phyloP scores from a whole-genome alignment of 1,140 invertebrate genomes.

The Goniozus legneri region DNA sequence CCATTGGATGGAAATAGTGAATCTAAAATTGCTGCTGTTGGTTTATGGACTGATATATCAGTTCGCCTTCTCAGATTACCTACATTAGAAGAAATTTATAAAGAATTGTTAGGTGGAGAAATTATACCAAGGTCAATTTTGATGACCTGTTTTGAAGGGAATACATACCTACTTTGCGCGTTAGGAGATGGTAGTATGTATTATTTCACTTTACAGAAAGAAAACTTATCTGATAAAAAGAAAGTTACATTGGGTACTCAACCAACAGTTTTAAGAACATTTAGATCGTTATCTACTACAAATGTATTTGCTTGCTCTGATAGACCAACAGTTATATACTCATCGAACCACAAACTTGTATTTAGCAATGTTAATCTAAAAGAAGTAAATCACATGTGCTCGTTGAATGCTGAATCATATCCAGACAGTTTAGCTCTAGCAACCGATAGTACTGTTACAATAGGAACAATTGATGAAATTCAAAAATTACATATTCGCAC shows the following conservation, averaged over 20 bases:
- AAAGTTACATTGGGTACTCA: slow-evolving; percentile 95
- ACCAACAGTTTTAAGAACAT: slow-evolving; percentile 89
- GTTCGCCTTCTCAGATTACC: slow-evolving; percentile 81
- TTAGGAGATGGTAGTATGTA: slow-evolving; percentile 97
- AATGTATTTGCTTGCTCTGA: slow-evolving; percentile 99
- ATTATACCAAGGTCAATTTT: slow-evolving; percentile 94
- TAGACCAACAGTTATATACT: slow-evolving; percentile 97
- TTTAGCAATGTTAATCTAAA: slow-evolving; percentile 99
- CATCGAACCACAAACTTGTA: slow-evolving; percentile 97
- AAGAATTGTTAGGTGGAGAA: slow-evolving; percentile 87
- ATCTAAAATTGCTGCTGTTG: slow-evolving; percentile 82
- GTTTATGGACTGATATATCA: slow-evolving; percentile 97
- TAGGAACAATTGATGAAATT: slow-evolving; percentile 98
- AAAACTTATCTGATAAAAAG: slow-evolving; percentile 77
- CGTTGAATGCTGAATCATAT: slow-evolving; percentile 90
- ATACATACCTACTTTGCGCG: slow-evolving; percentile 87
- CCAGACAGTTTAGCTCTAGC: slow-evolving; percentile 92
- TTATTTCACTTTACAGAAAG: slow-evolving; percentile 84
- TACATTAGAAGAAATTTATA: slow-evolving; percentile 72
- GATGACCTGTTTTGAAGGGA: slow-evolving; percentile 90
- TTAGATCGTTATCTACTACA: slow-evolving; percentile 86
- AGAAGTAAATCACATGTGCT: slow-evolving; percentile 98
- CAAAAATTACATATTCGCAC: slow-evolving; percentile 97
- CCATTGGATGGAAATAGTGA: slow-evolving; percentile 66
- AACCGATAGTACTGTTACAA: slow-evolving; percentile 89